Evolutionary conservation across 2,797 vertebrate species (phyloP), one percentile per base, ranked within the genome.

Genomic region (Choloepus didactylus): DNA sequence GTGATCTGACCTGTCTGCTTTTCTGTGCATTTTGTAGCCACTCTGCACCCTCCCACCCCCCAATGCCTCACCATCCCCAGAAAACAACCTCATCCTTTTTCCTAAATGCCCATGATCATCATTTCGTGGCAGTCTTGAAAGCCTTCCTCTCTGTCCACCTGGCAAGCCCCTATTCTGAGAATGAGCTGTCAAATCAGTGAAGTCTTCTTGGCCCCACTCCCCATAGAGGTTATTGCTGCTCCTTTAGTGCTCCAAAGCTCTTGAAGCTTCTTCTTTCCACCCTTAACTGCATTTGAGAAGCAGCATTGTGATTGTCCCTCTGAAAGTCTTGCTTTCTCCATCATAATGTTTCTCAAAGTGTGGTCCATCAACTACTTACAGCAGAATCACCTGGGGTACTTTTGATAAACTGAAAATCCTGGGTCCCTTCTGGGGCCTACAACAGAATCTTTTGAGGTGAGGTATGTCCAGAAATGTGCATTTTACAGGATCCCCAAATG

Each of bases 321-420:
- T 31, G 64, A 56, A 73, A 92, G 35, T 77, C 69, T 59, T 79
- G 56, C 67, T 83, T 95, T 87, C 80, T 91, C 19, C 27, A 62
- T 19, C 14, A 29, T 49, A 6, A 27, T 72, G 27, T 46, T 75
- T 91, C 35, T 46, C 38, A 67, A 54, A 41, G 8, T 69, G 14
- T 59, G 60, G 46, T 72, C 31, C n/a, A 14, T n/a, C 38, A 16
- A 29, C n/a, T n/a, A 75, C n/a, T 25, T 81, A 31, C 27, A 82
- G 62, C 25, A 66, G 31, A 66, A 66, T n/a, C 64, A 66, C 59
- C 89, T 29, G 9, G 49, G 62, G 27, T 2, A 8, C 38, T 46
- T 60, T 62, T 59, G 72, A 27, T 56, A 35, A 66, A n/a, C 8
- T 19, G n/a, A 3, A 80, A 54, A 81, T 44, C 44, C 46, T 84